Base-by-base conservation (phyloP, 2,113 vertebrate species). In the Sigmodon hispidus region DNA sequence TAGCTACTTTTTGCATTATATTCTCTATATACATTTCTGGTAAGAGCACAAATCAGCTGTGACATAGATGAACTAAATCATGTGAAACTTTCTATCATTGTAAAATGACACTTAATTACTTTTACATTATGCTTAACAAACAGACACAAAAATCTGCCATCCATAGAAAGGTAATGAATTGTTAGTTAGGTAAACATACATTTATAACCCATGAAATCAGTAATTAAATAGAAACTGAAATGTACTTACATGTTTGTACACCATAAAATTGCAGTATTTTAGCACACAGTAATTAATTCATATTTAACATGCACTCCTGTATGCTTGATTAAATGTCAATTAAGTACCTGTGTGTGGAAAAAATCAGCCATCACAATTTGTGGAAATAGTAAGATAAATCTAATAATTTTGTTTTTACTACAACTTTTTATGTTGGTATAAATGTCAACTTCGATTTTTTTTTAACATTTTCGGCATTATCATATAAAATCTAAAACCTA, bases 251-350 rank as follows among this genome's bases (percentile, higher is more conserved):
- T 97, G 97, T 98, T 97, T 98, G 96, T 93, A 97, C 81, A 94
- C 94, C 80, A 90, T 96, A 91, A 77, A 94, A 97, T 98, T 91
- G 97, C 17, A 34, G 77, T 96, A 93, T 97, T 98, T 98, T 97
- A 98, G 95, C 69, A 96, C 95, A 96, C 94, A 91, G 88, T 96
- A 97, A 98, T 98, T 98, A 98, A 98, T 98, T 98, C 70, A 96
- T 97, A 97, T 98, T 98, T 98, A 97, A 98, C 96, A 98, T 98
- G 96, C 89, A 97, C 77, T 97, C 97, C 7, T 80, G 95, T 87
- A 96, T 91, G 55, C 94, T 97, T 97, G 94, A 96, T 98, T 88
- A 97, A 98, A 97, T 89, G 59, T 97, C 92, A 97, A 93, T 98
- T 98, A 98, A 98, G 94, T 94, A 70, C 45, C 24, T 97, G 93